Conservation (phyloP, 2,797 vertebrate species). For the Jordanella pulchra region DNA sequence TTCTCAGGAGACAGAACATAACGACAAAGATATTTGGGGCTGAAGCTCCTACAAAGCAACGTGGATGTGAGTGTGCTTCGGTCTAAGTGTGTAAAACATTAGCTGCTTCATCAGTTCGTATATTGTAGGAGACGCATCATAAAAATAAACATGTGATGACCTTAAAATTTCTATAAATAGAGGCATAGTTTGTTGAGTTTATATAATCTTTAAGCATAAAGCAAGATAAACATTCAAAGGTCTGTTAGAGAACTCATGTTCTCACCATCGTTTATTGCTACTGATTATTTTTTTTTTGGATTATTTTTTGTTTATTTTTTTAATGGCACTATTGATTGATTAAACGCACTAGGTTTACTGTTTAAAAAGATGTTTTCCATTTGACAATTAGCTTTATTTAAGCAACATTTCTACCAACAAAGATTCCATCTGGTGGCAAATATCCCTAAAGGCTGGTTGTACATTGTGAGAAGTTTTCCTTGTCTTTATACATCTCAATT, state of each 20-base stretch:
- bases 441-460: no score
- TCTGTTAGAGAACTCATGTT: background rate
- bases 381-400: background rate
- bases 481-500: no score
- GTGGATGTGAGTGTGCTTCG: slow-evolving; percentile 39
- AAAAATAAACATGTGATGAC: slow-evolving; percentile 12
- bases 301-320: no score
- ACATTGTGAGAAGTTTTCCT: no score
- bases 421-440: no score
- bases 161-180: background rate
- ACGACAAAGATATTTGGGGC: slow-evolving; percentile 44
- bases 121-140: slow-evolving; percentile 13
- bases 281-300: no score
- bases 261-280: background rate
- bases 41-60: slow-evolving; percentile 33
- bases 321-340: no score
- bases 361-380: background rate
- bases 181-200: background rate
- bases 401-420: no score
- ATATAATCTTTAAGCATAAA: background rate
- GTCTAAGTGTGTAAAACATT: slow-evolving; percentile 42
- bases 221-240: background rate
- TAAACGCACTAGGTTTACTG: background rate
- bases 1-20: slow-evolving; percentile 50
- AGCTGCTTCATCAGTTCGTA: slow-evolving; percentile 36